phyloP scores from a whole-genome alignment of 2,797 vertebrate genomes.

The Onychomys leucogaster region DNA sequence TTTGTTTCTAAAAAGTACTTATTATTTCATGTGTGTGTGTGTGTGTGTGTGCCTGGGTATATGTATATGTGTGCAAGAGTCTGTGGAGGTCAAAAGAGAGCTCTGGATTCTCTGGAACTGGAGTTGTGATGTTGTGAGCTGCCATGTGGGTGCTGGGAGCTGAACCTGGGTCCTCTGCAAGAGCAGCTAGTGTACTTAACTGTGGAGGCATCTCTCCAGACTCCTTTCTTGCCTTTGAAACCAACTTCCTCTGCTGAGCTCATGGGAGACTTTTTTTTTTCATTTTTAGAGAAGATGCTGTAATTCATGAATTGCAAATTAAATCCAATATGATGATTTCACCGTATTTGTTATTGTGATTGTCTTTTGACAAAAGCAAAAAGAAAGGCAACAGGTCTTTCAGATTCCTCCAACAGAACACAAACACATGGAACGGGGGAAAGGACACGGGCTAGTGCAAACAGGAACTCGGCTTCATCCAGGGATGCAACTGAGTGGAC shows the following conservation, averaged over 20 bases:
- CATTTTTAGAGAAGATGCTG: not conserved
- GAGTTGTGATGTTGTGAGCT: not conserved
- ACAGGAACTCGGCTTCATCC: not conserved
- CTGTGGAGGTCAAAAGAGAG: not conserved
- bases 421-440: not conserved
- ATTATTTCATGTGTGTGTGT: not conserved
- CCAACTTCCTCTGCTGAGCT: not conserved
- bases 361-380: conserved; percentile 29
- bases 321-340: not conserved
- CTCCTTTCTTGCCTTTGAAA: not conserved
- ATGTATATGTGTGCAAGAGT: not conserved
- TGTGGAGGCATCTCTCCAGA: too few species aligned
- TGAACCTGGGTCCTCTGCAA: not conserved
- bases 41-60: not conserved
- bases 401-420: conserved; percentile 26
- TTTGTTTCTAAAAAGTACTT: not conserved
- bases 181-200: not conserved
- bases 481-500: not conserved
- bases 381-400: not conserved
- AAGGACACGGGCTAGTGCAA: not conserved
- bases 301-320: conserved; percentile 10
- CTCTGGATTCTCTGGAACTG: not conserved
- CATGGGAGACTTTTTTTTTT: not conserved
- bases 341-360: not conserved
- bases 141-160: not conserved